Conservation (phyloP, 2,888 invertebrate genomes). For the Amiota mariae region DNA sequence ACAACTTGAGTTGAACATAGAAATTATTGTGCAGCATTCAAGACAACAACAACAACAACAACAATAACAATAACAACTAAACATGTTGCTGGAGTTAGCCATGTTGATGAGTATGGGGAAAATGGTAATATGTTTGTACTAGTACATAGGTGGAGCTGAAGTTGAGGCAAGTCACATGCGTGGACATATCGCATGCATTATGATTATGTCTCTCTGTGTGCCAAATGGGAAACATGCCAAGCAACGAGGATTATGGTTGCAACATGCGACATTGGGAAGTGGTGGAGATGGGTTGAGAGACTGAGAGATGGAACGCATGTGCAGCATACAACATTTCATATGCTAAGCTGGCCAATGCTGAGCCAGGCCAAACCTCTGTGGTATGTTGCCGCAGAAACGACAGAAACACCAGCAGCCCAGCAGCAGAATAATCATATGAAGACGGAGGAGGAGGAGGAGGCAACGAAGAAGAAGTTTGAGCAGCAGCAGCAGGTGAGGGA, state of each 20-base stretch:
- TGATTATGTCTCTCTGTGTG: constrained; percentile 61
- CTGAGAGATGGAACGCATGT: constrained; percentile 3
- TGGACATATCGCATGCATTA: constrained; percentile 58
- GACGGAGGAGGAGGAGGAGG: constrained; percentile 24
- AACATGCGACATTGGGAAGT: constrained; percentile 2
- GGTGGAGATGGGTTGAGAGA: not conserved
- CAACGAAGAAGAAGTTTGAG: constrained; percentile 14
- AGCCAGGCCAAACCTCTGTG: constrained; percentile 11
- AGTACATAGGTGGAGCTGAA: not conserved
- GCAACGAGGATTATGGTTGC: constrained; percentile 47
- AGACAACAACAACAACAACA: constrained; percentile 7
- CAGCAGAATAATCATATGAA: not conserved
- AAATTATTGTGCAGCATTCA: constrained; percentile 28
- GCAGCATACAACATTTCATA: constrained; percentile 55
- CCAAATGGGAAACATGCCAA: constrained; percentile 43
- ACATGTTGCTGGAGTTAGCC: constrained; percentile 19
- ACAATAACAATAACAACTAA: not conserved
- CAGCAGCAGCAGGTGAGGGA: constrained; percentile 37
- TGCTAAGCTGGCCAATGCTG: constrained; percentile 50
- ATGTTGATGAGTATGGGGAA: constrained; percentile 2
- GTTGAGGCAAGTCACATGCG: constrained; percentile 21
- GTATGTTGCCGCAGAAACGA: not conserved
- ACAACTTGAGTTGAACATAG: constrained; percentile 26
- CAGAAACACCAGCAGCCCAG: not conserved
- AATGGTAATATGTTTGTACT: too few relatives aligned